Evolutionary conservation across 1,140 invertebrate genomes (phyloP).

Genomic region (Pseudachorutes palmiensis): DNA sequence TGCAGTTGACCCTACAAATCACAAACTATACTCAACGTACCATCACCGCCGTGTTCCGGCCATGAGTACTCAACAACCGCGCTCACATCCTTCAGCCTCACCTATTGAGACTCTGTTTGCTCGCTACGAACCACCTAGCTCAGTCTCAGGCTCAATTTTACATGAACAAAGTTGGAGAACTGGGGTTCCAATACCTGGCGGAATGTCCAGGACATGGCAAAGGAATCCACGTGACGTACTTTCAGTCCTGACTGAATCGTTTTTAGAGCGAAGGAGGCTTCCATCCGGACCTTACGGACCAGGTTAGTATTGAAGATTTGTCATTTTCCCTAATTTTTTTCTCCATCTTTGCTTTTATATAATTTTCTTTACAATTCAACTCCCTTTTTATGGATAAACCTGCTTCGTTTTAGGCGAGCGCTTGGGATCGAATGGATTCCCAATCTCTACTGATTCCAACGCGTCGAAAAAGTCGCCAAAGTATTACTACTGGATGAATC

Average conservation of each 20-base stretch:
- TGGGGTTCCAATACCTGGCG: not conserved
- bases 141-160: slow-evolving; percentile 17
- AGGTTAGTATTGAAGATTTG: not conserved
- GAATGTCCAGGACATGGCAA: slow-evolving; percentile 31
- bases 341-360: too few species aligned
- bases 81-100: slow-evolving; percentile 32
- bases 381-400: not conserved
- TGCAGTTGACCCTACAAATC: slow-evolving; percentile 32
- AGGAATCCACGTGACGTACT: slow-evolving; percentile 35
- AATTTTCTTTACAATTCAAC: not conserved
- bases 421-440: slow-evolving; percentile 7
- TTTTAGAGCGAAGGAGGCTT: slow-evolving; percentile 27
- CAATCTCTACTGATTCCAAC: not conserved
- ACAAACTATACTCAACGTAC: slow-evolving; percentile 33
- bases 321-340: too few species aligned
- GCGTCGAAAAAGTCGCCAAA: slow-evolving; percentile 25
- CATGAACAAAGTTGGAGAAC: slow-evolving; percentile 12
- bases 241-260: slow-evolving; percentile 34
- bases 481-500: slow-evolving; percentile 35
- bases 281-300: slow-evolving; percentile 22
- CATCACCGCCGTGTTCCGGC: not conserved
- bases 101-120: slow-evolving; percentile 32
- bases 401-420: not conserved
- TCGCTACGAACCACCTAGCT: slow-evolving; percentile 19
- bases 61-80: slow-evolving; percentile 14